Evolutionary conservation across 1,140 invertebrate genomes (phyloP), one percentile per base, ranked within the genome.

Genomic region (Brachionus calyciflorus): DNA sequence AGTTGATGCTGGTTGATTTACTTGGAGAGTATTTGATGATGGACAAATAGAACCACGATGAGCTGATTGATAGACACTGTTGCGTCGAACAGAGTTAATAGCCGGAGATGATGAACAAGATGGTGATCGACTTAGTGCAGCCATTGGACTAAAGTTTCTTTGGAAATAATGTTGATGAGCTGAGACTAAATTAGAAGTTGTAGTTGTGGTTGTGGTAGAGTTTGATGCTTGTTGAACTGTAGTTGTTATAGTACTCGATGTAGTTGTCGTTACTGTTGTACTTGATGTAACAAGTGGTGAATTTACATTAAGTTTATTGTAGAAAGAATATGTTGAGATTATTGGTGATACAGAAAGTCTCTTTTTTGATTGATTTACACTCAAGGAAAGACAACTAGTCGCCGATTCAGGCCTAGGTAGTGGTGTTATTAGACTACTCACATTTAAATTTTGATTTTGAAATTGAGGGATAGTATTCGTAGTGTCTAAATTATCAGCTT

Each of bases 101-200:
- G 69, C 69, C 9, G 69, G 69, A 12, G 69, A 73, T 1, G 51
- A 55, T 10, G 46, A 51, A 41, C 69, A 73, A 73, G 69, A 40
- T 1, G 69, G 69, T 3, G 69, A 73, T 26, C 69, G 30, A 24
- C 51, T 73, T 0, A 51, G 21, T 33, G 51, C 40, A 6, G 46
- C 51, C 69, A 73, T 73, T n/a, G 69, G 69, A 37, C 46, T 73
- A 21, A 73, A 73, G 30, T 73, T 73, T 10, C 69, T 19, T 37
- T 73, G 69, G n/a, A 73, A 73, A 41, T 30, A 73, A 24, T 73
- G 30, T 37, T 73, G 69, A 73, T 73, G 69, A 3, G 69, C 69
- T 24, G 69, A 40, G 3, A 73, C 40, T 40, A 73, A 10, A 14
- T 21, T 55, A 10, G 17, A 21, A 37, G 69, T 55, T 6, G 46